Conservation (phyloP, 1,140 invertebrate genomes). For the Bombus pyrosoma region DNA sequence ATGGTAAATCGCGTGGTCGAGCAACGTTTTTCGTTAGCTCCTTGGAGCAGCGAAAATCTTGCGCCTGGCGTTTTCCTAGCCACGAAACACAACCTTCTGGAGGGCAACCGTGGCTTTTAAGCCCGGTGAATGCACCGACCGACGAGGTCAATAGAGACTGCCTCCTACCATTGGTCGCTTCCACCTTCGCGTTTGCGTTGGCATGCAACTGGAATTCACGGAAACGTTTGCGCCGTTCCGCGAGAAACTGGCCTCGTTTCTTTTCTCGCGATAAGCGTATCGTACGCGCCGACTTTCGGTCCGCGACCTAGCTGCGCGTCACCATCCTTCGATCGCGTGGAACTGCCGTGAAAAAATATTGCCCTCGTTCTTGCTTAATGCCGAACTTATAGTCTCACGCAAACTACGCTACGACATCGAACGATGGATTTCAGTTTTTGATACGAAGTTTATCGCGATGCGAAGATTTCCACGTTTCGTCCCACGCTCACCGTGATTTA, state of each 20-base stretch:
- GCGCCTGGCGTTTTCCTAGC: slow-evolving; percentile 30
- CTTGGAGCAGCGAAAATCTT: too few species aligned
- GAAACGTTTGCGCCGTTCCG: slow-evolving; percentile 41
- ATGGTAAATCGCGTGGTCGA: neutral
- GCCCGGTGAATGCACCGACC: slow-evolving; percentile 42
- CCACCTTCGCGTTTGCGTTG: slow-evolving; percentile 8
- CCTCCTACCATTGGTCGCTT: slow-evolving; percentile 16
- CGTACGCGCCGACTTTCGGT: slow-evolving; percentile 13
- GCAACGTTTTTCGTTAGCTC: neutral
- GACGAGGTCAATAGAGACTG: slow-evolving; percentile 37
- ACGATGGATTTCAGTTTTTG: neutral
- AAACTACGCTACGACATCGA: neutral
- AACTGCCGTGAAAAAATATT: neutral
- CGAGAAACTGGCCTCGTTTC: slow-evolving; percentile 43
- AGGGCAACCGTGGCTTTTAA: slow-evolving; percentile 13
- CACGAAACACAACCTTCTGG: slow-evolving; percentile 6
- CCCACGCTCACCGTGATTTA: too few species aligned
- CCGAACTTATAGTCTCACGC: neutral
- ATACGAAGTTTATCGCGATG: neutral
- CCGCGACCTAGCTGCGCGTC: slow-evolving; percentile 23
- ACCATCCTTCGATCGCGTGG: slow-evolving; percentile 8
- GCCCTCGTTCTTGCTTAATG: neutral
- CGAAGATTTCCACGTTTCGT: neutral
- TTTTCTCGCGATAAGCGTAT: slow-evolving; percentile 33
- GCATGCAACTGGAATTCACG: slow-evolving; percentile 40